Evolutionary conservation across 2,888 invertebrate species (phyloP).

Genomic region (Congeria kusceri): DNA sequence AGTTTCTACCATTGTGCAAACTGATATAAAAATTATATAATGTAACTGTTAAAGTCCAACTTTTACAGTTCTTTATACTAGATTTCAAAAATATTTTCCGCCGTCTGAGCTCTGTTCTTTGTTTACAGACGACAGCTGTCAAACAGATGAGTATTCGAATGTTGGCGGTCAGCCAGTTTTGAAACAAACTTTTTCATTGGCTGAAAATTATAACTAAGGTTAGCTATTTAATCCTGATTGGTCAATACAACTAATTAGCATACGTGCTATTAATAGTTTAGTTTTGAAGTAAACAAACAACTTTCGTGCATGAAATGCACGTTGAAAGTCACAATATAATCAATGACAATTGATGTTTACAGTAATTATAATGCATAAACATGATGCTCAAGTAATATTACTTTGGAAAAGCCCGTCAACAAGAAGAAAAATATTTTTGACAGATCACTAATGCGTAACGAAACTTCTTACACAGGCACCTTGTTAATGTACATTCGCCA

Average conservation of each 20-base stretch:
- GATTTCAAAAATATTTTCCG: constrained; percentile 11
- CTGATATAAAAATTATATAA: constrained; percentile 4
- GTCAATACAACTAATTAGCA: constrained; percentile 55
- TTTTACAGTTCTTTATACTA: neutral
- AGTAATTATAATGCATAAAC: no score
- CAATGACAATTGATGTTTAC: no score
- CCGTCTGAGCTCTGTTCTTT: constrained; percentile 37
- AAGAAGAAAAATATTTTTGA: constrained; percentile 33
- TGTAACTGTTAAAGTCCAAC: constrained; percentile 21
- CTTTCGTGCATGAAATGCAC: neutral
- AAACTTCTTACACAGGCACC: constrained; percentile 14
- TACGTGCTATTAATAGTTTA: constrained; percentile 62
- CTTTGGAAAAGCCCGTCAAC: no score
- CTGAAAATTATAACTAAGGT: constrained; percentile 44
- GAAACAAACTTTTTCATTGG: constrained; percentile 65
- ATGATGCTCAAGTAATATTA: no score
- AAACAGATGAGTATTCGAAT: constrained; percentile 67
- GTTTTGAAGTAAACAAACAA: constrained; percentile 58
- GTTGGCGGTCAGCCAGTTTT: constrained; percentile 68
- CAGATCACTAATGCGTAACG: constrained; percentile 48
- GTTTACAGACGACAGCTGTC: constrained; percentile 73
- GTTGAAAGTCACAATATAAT: neutral
- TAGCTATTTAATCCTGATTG: constrained; percentile 45
- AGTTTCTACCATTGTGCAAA: constrained; percentile 38
- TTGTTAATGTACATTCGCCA: constrained; percentile 12